These are phyloP conservation scores for Channallabes apus DNA, from an alignment of 2,797 vertebrate species.

Conservation along the genomic window DNA sequence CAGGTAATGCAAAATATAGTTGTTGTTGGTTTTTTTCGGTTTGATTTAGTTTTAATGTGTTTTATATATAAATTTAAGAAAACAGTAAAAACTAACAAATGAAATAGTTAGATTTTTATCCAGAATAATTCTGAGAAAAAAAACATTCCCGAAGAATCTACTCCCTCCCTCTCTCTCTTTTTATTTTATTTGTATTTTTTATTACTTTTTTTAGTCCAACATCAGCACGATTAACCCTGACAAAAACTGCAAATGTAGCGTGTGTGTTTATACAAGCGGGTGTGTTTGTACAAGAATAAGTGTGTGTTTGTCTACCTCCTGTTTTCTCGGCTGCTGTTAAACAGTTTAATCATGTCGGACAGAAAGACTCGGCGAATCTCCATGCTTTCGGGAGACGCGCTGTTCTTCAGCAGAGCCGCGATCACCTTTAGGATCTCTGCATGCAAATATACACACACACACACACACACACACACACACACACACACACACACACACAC, in stretches of 20 bases:
- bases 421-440: constrained; percentile 95
- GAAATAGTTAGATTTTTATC: too few relatives aligned
- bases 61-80: too few relatives aligned
- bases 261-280: not conserved
- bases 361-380: constrained; percentile 92
- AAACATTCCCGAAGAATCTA: too few relatives aligned
- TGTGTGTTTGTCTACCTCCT: constrained; percentile 79
- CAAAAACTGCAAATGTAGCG: not conserved
- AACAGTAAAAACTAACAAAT: too few relatives aligned
- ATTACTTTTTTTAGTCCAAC: not conserved
- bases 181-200: not conserved
- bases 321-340: constrained; percentile 98
- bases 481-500: not conserved
- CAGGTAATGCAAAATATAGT: too few relatives aligned
- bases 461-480: not conserved
- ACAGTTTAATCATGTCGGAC: constrained; percentile 99
- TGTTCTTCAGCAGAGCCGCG: constrained; percentile 86
- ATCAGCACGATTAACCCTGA: not conserved
- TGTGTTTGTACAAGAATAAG: not conserved
- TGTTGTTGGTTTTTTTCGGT: too few relatives aligned
- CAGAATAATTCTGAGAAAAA: too few relatives aligned
- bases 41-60: too few relatives aligned
- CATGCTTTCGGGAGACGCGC: constrained; percentile 83
- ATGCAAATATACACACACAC: not conserved
- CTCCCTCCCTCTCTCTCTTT: not conserved